A percentile compares a stretch with the other conserved stretches of the same genome.
Evolutionary conservation across 23 tunicate species (phyloP).

Genomic region (Diplosoma virens): DNA sequence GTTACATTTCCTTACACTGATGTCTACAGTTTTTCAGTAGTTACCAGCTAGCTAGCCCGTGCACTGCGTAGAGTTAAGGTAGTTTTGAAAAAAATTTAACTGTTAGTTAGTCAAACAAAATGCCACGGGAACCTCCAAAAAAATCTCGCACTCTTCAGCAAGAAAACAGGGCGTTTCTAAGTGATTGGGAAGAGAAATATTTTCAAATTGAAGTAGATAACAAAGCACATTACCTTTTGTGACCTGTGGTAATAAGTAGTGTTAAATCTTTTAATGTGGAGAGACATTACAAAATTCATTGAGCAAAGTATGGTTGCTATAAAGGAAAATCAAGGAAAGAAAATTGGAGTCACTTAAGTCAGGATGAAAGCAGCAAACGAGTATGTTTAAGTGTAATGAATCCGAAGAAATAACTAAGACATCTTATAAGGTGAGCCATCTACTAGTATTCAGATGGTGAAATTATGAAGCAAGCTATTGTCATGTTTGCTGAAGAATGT

Average conservation of each 20-base stretch:
- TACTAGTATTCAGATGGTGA: constrained; percentile 42
- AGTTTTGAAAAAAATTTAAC: no score
- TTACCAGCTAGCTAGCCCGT: no score
- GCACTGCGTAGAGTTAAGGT: no score
- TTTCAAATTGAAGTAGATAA: constrained; percentile 24
- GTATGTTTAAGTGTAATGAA: constrained; percentile 26
- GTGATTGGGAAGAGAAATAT: constrained; percentile 34
- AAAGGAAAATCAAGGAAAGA: constrained; percentile 36
- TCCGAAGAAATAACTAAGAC: constrained; percentile 33
- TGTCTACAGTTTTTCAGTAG: no score
- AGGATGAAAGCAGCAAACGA: constrained; percentile 29
- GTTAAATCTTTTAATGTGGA: constrained; percentile 25
- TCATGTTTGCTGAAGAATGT: constrained; percentile 31
- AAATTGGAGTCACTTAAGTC: constrained; percentile 26
- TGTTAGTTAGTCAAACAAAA: no score
- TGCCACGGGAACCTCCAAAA: constrained; percentile 13
- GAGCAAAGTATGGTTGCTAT: constrained; percentile 36
- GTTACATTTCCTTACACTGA: no score
- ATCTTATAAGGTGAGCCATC: constrained; percentile 30
- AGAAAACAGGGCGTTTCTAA: constrained; percentile 26
- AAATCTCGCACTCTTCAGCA: constrained; percentile 36
- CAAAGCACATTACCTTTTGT: constrained; percentile 33
- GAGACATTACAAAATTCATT: constrained; percentile 50
- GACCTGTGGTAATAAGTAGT: constrained; percentile 31
- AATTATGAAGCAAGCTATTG: constrained; percentile 40